Percentiles rank a stretch among this genome's conserved stretches.
Conservation (phyloP, 2,888 invertebrate species). For the Neuroscelio doddi region DNA sequence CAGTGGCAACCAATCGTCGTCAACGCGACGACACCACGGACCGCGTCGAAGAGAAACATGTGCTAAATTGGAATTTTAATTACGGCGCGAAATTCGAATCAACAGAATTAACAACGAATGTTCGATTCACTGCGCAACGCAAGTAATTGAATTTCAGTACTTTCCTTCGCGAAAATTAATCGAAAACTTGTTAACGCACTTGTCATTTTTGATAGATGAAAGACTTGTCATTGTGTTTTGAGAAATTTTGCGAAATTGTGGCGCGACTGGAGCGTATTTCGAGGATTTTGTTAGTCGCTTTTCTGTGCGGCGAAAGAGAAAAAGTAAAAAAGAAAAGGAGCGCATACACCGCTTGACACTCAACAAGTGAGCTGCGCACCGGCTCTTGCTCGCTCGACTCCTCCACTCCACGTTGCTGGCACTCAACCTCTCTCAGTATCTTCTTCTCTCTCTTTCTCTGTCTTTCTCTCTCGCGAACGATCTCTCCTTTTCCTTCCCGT, state of each 20-base stretch:
- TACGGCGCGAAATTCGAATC: slow-evolving; percentile 23
- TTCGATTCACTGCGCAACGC: not conserved
- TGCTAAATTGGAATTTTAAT: slow-evolving; percentile 5
- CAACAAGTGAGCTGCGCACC: slow-evolving; percentile 69
- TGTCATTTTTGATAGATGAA: not conserved
- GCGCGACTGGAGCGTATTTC: no score
- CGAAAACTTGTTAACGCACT: not conserved
- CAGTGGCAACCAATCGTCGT: not conserved
- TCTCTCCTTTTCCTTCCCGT: slow-evolving; percentile 20
- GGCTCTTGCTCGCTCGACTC: slow-evolving; percentile 48
- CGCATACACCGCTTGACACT: slow-evolving; percentile 65
- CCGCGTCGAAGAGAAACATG: not conserved
- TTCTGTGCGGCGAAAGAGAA: slow-evolving; percentile 11
- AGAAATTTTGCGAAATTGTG: not conserved
- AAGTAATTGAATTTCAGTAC: no score
- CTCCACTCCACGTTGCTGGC: slow-evolving; percentile 41
- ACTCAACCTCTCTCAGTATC: slow-evolving; percentile 19
- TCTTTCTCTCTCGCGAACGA: slow-evolving; percentile 10
- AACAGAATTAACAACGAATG: no score
- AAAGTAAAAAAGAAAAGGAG: slow-evolving; percentile 42
- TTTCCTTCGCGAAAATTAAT: not conserved
- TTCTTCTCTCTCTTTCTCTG: slow-evolving; percentile 26
- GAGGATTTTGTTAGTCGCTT: not conserved
- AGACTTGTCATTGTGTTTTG: not conserved
- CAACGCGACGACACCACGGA: not conserved